A percentile compares a stretch with the other conserved stretches of the same genome.
phyloP scores from a whole-genome alignment of 2,113 vertebrate genomes.

The Gymnobelideus leadbeateri region DNA sequence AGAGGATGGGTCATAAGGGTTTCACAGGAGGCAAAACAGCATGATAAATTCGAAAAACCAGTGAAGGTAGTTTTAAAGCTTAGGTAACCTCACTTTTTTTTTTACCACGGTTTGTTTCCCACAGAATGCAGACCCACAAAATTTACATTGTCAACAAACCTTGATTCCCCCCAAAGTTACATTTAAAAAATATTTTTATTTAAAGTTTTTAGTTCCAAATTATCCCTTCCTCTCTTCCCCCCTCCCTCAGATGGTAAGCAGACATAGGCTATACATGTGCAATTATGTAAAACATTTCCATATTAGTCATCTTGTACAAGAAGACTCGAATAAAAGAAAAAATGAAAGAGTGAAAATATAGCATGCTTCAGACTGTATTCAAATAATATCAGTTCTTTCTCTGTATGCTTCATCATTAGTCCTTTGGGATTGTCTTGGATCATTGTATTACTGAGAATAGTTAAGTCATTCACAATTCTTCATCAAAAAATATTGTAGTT shows the following conservation, averaged over 20 bases:
- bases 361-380: not conserved
- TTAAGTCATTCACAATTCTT: not conserved
- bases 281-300: not conserved
- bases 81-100: not conserved
- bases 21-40: not conserved
- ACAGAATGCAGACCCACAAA: not conserved
- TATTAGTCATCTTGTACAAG: not conserved
- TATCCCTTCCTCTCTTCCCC: not conserved
- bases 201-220: not conserved
- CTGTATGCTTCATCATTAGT: not conserved
- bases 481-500: not conserved
- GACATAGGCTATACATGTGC: not conserved
- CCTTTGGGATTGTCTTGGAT: not conserved
- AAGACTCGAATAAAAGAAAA: not conserved
- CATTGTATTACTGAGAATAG: not conserved
- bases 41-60: not conserved
- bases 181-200: not conserved
- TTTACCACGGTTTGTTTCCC: not conserved
- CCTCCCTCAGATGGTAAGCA: not conserved
- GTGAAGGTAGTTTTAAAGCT: not conserved
- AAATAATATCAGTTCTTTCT: not conserved
- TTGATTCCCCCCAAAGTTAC: not conserved
- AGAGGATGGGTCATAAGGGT: not conserved
- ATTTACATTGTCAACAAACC: not conserved
- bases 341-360: not conserved